Percentiles rank a stretch among this genome's conserved stretches.
Conservation (phyloP, 2,888 invertebrate genomes). For the Scelioninae gen. 2 region DNA sequence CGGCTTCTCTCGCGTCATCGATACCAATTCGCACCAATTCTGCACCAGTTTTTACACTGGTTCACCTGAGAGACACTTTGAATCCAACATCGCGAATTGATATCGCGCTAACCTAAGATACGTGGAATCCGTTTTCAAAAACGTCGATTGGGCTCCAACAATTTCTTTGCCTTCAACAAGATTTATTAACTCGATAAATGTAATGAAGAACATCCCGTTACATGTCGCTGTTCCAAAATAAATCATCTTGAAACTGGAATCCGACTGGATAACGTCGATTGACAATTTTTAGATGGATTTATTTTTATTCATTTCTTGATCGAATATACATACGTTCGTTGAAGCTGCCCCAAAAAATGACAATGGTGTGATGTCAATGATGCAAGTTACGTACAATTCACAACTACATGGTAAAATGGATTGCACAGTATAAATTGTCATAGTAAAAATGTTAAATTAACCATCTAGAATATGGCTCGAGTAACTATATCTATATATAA, state of each 20-base stretch:
- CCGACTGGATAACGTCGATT: constrained; percentile 51
- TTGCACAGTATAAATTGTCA: too few relatives aligned
- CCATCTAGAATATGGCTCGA: too few relatives aligned
- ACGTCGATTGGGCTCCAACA: constrained; percentile 44
- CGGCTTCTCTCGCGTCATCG: constrained; percentile 55
- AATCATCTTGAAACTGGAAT: constrained; percentile 48
- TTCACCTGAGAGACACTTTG: constrained; percentile 46
- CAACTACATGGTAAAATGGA: too few relatives aligned
- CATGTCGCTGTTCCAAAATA: constrained; percentile 27
- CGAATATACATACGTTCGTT: too few relatives aligned
- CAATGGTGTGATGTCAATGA: too few relatives aligned
- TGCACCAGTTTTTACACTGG: constrained; percentile 38
- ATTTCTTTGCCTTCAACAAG: constrained; percentile 31
- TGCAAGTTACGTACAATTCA: too few relatives aligned
- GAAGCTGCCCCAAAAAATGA: too few relatives aligned
- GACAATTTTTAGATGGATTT: constrained; percentile 52
- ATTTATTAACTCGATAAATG: constrained; percentile 53
- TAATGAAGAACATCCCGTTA: constrained; percentile 52
- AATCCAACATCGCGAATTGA: constrained; percentile 49
- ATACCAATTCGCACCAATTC: constrained; percentile 46
- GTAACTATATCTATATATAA: too few relatives aligned
- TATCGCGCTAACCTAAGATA: constrained; percentile 47
- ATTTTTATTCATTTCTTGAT: too few relatives aligned
- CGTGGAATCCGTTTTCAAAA: constrained; percentile 46
- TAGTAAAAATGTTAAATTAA: too few relatives aligned